Conservation (phyloP, 1,140 invertebrate species). For the Popillia japonica region DNA sequence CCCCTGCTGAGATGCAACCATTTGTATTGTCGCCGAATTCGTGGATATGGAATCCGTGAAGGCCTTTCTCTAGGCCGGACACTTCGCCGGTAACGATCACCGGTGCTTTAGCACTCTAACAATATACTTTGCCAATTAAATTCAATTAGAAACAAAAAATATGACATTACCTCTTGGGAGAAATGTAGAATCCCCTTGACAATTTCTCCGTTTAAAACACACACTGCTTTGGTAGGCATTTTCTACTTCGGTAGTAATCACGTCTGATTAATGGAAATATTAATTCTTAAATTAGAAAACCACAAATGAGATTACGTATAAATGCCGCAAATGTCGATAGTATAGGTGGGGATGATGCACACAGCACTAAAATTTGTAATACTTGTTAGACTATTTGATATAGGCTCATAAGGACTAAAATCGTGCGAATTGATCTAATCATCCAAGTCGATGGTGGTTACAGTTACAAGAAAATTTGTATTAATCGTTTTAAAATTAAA, state of each 20-base stretch:
- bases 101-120: constrained; percentile 62
- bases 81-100: constrained; percentile 78
- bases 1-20: constrained; percentile 93
- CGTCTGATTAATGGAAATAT: not conserved
- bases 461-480: not conserved
- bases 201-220: constrained; percentile 81
- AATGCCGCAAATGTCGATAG: constrained; percentile 20
- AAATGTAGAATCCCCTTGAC: constrained; percentile 83
- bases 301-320: constrained; percentile 27
- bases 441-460: not conserved
- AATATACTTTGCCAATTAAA: constrained; percentile 33
- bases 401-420: not conserved
- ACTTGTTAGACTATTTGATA: not conserved
- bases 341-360: not conserved
- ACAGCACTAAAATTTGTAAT: not conserved
- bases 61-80: constrained; percentile 71
- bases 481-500: no score
- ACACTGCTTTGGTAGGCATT: constrained; percentile 77
- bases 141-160: no score
- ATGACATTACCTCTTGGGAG: constrained; percentile 70
- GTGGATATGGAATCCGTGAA: constrained; percentile 96
- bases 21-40: constrained; percentile 97
- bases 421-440: not conserved
- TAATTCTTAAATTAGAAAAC: not conserved
- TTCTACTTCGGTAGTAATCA: not conserved